These are phyloP conservation scores for Xestoiulus laeticollis DNA, from an alignment of 2,888 invertebrate species.

Conservation along the genomic window DNA sequence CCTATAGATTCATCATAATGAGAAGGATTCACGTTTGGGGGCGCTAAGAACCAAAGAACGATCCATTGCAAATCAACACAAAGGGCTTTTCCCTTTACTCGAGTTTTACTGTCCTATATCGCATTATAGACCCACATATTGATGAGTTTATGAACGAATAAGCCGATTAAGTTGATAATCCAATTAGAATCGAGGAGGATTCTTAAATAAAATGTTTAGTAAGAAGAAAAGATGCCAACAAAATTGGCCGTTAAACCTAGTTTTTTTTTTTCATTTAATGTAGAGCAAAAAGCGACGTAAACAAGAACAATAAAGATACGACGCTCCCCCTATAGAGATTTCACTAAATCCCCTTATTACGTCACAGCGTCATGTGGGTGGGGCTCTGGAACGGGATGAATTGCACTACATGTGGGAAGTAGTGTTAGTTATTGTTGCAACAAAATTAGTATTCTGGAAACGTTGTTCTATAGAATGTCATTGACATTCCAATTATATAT, in stretches of 20 bases:
- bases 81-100: neutral
- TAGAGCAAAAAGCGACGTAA: neutral
- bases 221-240: neutral
- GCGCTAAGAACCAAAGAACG: neutral
- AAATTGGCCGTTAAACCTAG: neutral
- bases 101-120: neutral
- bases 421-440: too few species aligned
- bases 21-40: neutral
- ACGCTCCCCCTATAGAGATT: neutral
- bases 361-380: neutral
- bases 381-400: too few species aligned
- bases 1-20: neutral
- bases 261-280: neutral
- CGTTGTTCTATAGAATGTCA: too few species aligned
- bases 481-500: too few species aligned
- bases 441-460: too few species aligned
- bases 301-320: neutral
- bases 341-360: neutral
- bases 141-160: conserved; percentile 6
- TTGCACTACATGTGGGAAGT: too few species aligned
- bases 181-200: neutral
- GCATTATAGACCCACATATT: conserved; percentile 5
- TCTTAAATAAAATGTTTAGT: neutral
- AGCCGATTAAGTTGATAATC: neutral
- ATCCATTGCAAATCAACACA: neutral